Percentiles rank a stretch among this genome's conserved stretches.
Conservation (phyloP, 2,888 invertebrate genomes). For the Nephrotoma guestfalica region DNA sequence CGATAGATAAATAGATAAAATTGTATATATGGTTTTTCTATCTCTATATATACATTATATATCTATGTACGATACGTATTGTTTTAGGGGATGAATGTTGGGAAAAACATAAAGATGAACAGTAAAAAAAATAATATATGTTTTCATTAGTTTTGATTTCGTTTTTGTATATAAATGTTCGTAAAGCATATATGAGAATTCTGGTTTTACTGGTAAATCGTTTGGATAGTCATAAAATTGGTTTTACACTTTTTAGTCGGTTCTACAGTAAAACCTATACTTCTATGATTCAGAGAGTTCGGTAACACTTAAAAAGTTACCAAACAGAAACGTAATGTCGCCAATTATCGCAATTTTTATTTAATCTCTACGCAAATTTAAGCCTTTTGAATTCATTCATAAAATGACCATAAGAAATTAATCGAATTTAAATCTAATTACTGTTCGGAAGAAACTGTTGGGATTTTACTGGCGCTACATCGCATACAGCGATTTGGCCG, state of each 20-base stretch:
- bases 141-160: neutral
- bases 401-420: too few species aligned
- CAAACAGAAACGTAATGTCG: too few species aligned
- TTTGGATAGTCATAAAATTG: neutral
- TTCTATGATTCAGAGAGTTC: too few species aligned
- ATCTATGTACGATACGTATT: neutral
- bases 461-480: too few species aligned
- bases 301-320: too few species aligned
- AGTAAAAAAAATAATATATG: neutral
- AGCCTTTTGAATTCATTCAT: too few species aligned
- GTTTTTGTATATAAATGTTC: neutral
- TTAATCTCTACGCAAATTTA: too few species aligned
- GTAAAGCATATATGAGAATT: neutral
- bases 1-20: neutral
- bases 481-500: too few species aligned
- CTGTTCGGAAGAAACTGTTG: too few species aligned
- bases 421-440: too few species aligned
- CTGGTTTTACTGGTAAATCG: neutral
- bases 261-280: too few species aligned
- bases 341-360: too few species aligned
- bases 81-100: neutral
- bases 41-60: neutral
- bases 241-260: neutral
- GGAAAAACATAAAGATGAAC: neutral
- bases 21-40: neutral